Evolutionary conservation across 2,888 invertebrate species (phyloP).

Genomic region (Lamproptera curius): DNA sequence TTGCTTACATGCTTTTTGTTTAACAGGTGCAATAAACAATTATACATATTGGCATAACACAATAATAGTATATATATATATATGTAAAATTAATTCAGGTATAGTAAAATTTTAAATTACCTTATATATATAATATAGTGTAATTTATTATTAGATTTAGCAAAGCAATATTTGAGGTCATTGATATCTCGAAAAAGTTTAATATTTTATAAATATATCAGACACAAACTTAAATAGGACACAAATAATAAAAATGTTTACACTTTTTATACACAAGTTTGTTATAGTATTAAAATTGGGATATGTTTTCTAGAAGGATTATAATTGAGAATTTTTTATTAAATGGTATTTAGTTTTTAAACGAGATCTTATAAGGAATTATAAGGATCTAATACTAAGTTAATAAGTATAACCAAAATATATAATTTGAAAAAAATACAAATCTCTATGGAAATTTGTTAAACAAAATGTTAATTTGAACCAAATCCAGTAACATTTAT

Average conservation of each 20-base stretch:
- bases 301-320: slow-evolving; percentile 29
- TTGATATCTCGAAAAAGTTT: no score
- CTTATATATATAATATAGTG: slow-evolving; percentile 38
- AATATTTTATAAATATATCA: neutral
- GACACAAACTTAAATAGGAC: neutral
- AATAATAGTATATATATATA: no score
- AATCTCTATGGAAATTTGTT: slow-evolving; percentile 29
- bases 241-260: neutral
- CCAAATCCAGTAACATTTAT: neutral
- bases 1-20: slow-evolving; percentile 25
- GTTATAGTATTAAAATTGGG: slow-evolving; percentile 20
- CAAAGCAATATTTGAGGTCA: no score
- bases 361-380: slow-evolving; percentile 47
- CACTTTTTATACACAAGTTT: slow-evolving; percentile 16
- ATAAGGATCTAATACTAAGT: no score
- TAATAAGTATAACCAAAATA: no score
- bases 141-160: slow-evolving; percentile 26
- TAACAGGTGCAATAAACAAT: slow-evolving; percentile 35
- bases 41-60: no score
- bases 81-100: no score
- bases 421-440: no score
- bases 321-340: slow-evolving; percentile 23
- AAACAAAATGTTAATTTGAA: slow-evolving; percentile 23
- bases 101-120: slow-evolving; percentile 45
- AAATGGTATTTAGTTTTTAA: slow-evolving; percentile 25